These are phyloP conservation scores for Cyanoramphus novaezelandiae DNA, from an alignment of 2,113 vertebrate species.

Conservation along the genomic window DNA sequence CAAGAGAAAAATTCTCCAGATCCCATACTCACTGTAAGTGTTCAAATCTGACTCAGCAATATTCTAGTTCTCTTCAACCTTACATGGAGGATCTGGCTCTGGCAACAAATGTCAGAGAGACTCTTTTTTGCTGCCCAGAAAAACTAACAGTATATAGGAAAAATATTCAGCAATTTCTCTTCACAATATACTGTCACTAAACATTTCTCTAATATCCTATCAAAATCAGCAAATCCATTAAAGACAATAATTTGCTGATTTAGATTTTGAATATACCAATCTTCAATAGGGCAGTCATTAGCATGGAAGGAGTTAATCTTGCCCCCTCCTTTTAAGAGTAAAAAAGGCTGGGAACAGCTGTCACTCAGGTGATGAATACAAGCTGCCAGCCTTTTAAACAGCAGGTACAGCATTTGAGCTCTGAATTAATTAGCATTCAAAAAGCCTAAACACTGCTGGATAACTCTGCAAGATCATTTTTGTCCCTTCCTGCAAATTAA, in stretches of 20 bases:
- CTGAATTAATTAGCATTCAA: conserved; percentile 79
- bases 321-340: conserved; percentile 38
- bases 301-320: conserved; percentile 68
- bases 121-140: background rate
- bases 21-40: background rate
- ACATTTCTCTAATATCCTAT: background rate
- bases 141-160: background rate
- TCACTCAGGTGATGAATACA: conserved; percentile 80
- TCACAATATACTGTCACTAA: background rate
- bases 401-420: conserved; percentile 71
- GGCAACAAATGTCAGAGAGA: background rate
- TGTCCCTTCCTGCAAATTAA: conserved; percentile 66
- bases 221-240: conserved; percentile 5
- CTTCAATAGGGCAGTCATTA: conserved; percentile 39
- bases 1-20: background rate
- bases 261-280: background rate
- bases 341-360: conserved; percentile 75
- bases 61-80: background rate
- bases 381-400: conserved; percentile 75
- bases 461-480: conserved; percentile 60
- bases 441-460: conserved; percentile 55
- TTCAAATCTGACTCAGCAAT: background rate
- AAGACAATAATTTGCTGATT: background rate
- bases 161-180: background rate
- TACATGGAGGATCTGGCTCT: background rate